A percentile compares a stretch with the other conserved stretches of the same genome.
phyloP scores from a whole-genome alignment of 2,797 vertebrate genomes.

The Thalassophryne amazonica region DNA sequence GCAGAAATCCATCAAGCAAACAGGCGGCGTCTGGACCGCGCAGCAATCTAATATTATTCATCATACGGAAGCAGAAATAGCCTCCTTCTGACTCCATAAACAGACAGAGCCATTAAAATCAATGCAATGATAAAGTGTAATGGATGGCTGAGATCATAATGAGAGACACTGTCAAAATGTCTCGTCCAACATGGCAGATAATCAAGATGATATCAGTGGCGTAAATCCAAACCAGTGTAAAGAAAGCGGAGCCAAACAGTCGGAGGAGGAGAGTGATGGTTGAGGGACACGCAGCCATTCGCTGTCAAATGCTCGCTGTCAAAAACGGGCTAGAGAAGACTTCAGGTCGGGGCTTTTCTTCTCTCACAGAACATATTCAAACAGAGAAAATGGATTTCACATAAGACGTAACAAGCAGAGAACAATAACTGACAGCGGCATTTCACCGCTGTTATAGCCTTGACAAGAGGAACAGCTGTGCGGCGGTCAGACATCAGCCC shows the following conservation, averaged over 20 bases:
- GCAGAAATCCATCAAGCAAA: not conserved
- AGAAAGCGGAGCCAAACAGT: constrained; percentile 30
- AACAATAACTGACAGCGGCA: constrained; percentile 64
- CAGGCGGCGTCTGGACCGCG: not conserved
- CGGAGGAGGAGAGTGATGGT: constrained; percentile 46
- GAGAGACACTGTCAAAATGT: not conserved
- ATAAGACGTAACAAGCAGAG: constrained; percentile 54
- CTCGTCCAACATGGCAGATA: constrained; percentile 6
- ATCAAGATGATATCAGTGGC: constrained; percentile 17
- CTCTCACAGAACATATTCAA: constrained; percentile 63
- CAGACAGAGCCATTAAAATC: not conserved
- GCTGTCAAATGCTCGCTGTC: constrained; percentile 60
- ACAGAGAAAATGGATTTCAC: constrained; percentile 68
- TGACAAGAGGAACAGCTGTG: constrained; percentile 40
- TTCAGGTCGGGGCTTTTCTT: constrained; percentile 47
- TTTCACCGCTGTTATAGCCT: constrained; percentile 42
- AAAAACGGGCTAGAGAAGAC: constrained; percentile 46
- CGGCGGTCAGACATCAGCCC: constrained; percentile 55
- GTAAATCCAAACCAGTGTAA: constrained; percentile 4
- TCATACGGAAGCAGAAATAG: not conserved
- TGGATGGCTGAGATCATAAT: not conserved
- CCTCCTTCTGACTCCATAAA: not conserved
- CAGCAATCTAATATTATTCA: not conserved
- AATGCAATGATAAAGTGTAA: not conserved
- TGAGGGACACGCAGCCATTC: constrained; percentile 44